Evolutionary conservation across 1,140 invertebrate species (phyloP), one percentile per base, ranked within the genome.

Genomic region (Solenopsis invicta): DNA sequence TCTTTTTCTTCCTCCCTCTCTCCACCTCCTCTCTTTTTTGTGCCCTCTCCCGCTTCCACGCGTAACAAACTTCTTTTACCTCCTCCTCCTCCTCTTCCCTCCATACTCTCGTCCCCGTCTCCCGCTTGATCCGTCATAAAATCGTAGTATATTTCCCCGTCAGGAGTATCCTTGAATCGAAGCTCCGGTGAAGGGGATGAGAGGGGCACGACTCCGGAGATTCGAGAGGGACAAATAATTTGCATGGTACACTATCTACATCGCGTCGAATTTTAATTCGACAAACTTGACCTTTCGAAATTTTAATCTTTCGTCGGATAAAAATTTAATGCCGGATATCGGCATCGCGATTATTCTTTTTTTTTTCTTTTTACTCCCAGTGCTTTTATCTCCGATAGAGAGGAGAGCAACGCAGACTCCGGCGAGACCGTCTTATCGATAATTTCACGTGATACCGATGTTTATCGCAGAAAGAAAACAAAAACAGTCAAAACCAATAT

Each of bases 1-100:
- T 18, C 71, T 56, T 75, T 76, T 82, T 88, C 85, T 89, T 67
- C 85, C 24, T 18, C 18, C 21, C 24, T 80, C 41, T n/a, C 6
- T 37, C n/a, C n/a, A n/a, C n/a, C 2, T 8, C 29, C 41, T 45
- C 41, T 84, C 50, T 21, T 4, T 50, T 3, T 21, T 24, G n/a
- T 13, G 21, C 24, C 10, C n/a, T 52, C 24, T 37, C 18, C 54
- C 66, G 9, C 54, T 59, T 37, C 37, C 59, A 48, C 54, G 37
- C 21, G 21, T 64, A 81, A 81, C 66, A 62, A 84, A 84, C 41
- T 84, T 84, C 54, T 74, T 61, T 61, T 4, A 4, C 41, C 8
- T 41, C 8, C 41, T 61, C 6, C 41, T 62, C 48, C 52, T 6
- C 4, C 10, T 48, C 61, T 37, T 45, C 45, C 50, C 37, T 48